Conservation (phyloP, 2,797 vertebrate genomes). For the Amblyraja radiata region DNA sequence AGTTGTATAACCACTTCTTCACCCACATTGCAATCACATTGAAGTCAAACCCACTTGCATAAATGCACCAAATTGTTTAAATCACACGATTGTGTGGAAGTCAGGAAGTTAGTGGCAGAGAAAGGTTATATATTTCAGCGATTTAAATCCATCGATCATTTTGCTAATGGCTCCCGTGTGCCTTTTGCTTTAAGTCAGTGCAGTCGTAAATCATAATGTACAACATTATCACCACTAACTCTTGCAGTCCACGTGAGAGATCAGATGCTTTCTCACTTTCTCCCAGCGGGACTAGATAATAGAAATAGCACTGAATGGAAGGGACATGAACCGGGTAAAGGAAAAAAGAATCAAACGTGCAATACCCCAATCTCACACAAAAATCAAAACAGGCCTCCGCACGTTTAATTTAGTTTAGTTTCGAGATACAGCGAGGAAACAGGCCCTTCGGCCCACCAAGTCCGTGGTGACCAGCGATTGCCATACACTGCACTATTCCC, state of each 20-base stretch:
- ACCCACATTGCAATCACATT: background rate
- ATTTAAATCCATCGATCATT: background rate
- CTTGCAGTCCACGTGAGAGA: background rate
- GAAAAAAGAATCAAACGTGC: background rate
- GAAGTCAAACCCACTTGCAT: background rate
- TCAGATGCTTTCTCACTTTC: background rate
- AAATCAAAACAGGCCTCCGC: background rate
- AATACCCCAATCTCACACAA: background rate
- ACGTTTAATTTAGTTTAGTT: too few species aligned
- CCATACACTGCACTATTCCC: too few species aligned
- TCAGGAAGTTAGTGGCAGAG: background rate
- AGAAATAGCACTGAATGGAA: background rate
- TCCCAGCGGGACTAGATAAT: background rate
- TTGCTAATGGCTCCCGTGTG: background rate
- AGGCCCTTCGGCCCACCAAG: too few species aligned
- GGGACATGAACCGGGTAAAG: too few species aligned
- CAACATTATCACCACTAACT: background rate
- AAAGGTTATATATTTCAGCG: background rate
- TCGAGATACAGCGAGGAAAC: too few species aligned
- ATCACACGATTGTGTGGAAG: background rate
- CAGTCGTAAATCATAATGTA: background rate
- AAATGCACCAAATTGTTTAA: background rate
- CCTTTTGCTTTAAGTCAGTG: background rate
- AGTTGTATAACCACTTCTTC: background rate
- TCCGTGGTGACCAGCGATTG: too few species aligned